Conservation (phyloP, 2,888 invertebrate species). For the Lasioglossum calceatum region DNA sequence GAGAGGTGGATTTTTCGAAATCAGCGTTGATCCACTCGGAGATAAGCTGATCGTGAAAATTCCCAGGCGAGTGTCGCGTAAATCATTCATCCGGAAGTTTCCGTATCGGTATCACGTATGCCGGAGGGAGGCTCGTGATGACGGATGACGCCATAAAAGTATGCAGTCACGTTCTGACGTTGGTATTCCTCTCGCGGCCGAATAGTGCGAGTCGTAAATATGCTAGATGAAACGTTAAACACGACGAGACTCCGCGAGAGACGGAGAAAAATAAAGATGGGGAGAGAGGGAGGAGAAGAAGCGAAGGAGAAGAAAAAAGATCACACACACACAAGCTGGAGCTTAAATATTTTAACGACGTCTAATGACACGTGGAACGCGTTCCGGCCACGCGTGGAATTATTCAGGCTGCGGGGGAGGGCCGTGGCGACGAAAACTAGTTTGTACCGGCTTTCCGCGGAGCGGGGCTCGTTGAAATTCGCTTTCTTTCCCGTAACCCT, state of each 20-base stretch:
- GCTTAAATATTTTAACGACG: conserved; percentile 38
- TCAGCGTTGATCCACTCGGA: conserved; percentile 24
- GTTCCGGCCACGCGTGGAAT: neutral
- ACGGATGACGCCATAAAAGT: conserved; percentile 43
- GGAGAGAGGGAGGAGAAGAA: neutral
- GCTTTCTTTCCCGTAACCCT: conserved; percentile 22
- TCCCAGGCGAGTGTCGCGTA: conserved; percentile 19
- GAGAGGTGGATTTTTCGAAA: neutral
- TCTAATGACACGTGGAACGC: conserved; percentile 13
- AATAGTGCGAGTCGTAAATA: conserved; percentile 32
- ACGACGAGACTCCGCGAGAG: neutral
- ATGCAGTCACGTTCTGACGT: conserved; percentile 25
- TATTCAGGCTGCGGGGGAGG: conserved; percentile 7
- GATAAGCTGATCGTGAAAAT: conserved; percentile 31
- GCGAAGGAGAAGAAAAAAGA: neutral
- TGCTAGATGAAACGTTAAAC: conserved; percentile 20
- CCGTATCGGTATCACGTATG: conserved; percentile 21
- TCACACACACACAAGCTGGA: neutral
- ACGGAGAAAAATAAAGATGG: neutral
- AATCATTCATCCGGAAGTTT: conserved; percentile 35
- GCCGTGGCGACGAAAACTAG: conserved; percentile 1
- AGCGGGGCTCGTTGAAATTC: conserved; percentile 19
- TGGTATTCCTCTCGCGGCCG: conserved; percentile 16
- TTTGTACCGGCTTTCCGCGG: neutral
- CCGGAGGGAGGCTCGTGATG: conserved; percentile 8